These are phyloP conservation scores for Ptilorrhoa leucosticta DNA, from an alignment of 2,113 vertebrate genomes.

Conservation along the genomic window DNA sequence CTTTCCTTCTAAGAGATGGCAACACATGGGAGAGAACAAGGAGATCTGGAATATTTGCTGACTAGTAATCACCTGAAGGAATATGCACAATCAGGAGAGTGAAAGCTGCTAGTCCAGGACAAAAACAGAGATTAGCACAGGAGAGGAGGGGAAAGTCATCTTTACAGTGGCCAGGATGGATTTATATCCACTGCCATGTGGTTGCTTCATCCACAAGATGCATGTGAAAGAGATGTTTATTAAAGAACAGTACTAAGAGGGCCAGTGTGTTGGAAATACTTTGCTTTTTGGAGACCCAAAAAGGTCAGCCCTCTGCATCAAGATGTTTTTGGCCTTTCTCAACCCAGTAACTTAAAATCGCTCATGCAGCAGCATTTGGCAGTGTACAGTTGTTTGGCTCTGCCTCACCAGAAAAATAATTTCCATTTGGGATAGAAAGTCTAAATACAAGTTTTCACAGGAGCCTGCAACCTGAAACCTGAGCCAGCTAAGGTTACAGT, in stretches of 20 bases:
- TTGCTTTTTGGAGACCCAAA: not conserved
- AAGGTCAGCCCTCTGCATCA: not conserved
- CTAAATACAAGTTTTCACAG: conserved; percentile 22
- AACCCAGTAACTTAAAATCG: not conserved
- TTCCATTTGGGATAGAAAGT: not conserved
- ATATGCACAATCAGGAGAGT: not conserved
- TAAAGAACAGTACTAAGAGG: not conserved
- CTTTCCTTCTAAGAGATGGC: not conserved
- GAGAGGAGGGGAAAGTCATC: not conserved
- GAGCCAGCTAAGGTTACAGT: not conserved
- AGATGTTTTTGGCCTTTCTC: not conserved
- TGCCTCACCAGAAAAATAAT: not conserved
- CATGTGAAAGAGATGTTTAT: not conserved
- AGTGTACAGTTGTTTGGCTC: not conserved
- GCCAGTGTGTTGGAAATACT: not conserved
- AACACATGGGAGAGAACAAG: not conserved
- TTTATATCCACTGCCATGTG: not conserved
- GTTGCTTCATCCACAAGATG: not conserved
- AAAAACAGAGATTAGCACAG: not conserved
- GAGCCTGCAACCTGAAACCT: not conserved
- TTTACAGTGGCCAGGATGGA: not conserved
- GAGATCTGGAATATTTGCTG: not conserved
- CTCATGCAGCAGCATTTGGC: not conserved
- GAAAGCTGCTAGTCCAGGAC: not conserved
- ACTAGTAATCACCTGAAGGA: not conserved